phyloP scores from a whole-genome alignment of 2,797 vertebrate species.

The Hypotaenidia philippensis region DNA sequence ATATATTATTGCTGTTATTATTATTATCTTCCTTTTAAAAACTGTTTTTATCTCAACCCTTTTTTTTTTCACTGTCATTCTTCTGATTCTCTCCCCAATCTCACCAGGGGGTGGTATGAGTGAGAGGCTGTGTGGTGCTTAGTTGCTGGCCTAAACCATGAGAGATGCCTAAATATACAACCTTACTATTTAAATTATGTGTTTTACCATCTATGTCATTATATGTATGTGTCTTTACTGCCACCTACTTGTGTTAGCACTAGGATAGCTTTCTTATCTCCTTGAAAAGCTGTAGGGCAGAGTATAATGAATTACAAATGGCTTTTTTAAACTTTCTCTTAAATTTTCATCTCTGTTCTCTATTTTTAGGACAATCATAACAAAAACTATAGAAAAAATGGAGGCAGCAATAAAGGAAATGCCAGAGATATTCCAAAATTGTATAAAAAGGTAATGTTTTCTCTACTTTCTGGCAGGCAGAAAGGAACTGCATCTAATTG shows the following conservation, averaged over 20 bases:
- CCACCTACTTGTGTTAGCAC: conserved; percentile 21
- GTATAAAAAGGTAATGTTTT: neutral
- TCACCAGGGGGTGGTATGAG: too few species aligned
- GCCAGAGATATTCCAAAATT: neutral
- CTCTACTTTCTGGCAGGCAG: neutral
- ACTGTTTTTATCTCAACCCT: too few species aligned
- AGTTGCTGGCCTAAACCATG: too few species aligned
- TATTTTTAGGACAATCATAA: neutral
- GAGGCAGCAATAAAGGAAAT: neutral
- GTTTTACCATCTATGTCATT: neutral
- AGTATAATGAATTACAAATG: neutral
- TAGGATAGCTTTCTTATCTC: neutral
- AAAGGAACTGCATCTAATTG: neutral
- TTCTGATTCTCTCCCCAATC: too few species aligned
- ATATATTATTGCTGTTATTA: too few species aligned
- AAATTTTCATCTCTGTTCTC: neutral
- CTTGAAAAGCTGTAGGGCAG: conserved; percentile 33
- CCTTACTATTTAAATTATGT: neutral
- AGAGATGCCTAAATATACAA: neutral
- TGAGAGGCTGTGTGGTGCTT: too few species aligned
- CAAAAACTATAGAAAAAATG: neutral
- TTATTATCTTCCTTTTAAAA: too few species aligned
- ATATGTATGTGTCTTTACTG: conserved; percentile 29
- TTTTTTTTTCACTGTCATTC: too few species aligned
- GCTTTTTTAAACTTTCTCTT: neutral